Evolutionary conservation across 1,140 invertebrate species (phyloP).

Genomic region (Danaus melanippus): DNA sequence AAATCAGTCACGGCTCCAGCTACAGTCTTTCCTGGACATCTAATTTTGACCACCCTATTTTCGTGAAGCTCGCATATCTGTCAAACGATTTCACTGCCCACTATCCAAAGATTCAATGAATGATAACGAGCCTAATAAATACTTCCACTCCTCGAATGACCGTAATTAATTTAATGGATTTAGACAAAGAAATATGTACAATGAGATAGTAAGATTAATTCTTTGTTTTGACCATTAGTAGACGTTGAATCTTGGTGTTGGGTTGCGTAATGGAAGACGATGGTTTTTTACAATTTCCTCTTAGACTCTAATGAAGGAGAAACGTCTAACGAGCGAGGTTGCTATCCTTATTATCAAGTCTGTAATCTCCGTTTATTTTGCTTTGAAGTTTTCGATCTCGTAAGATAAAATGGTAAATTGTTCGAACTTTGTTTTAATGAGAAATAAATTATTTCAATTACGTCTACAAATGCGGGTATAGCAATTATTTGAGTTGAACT

Average conservation of each 20-base stretch:
- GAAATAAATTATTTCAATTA: constrained; percentile 22
- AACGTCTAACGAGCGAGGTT: constrained; percentile 41
- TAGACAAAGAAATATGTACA: constrained; percentile 68
- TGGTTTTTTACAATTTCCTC: constrained; percentile 37
- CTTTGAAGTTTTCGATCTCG: constrained; percentile 22
- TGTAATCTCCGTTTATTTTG: constrained; percentile 35
- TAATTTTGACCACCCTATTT: constrained; percentile 54
- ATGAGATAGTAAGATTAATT: constrained; percentile 63
- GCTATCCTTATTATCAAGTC: constrained; percentile 37
- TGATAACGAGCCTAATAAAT: constrained; percentile 70
- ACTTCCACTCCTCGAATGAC: constrained; percentile 55
- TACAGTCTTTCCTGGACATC: constrained; percentile 58
- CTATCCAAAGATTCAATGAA: constrained; percentile 67
- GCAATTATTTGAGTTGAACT: too few species aligned
- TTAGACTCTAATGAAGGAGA: constrained; percentile 55
- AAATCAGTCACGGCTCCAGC: constrained; percentile 54
- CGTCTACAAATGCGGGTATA: constrained; percentile 7
- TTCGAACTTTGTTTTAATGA: constrained; percentile 16
- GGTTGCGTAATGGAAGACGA: constrained; percentile 21
- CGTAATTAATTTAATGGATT: constrained; percentile 70
- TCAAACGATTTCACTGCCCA: constrained; percentile 44
- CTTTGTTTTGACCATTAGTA: constrained; percentile 38
- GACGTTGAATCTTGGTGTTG: constrained; percentile 27
- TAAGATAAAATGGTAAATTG: constrained; percentile 13
- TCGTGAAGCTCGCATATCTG: constrained; percentile 58